Percentiles rank a stretch among this genome's conserved stretches.
These are phyloP conservation scores for Cavia porcellus DNA, from an alignment of 2,113 vertebrate genomes.

Conservation along the genomic window DNA sequence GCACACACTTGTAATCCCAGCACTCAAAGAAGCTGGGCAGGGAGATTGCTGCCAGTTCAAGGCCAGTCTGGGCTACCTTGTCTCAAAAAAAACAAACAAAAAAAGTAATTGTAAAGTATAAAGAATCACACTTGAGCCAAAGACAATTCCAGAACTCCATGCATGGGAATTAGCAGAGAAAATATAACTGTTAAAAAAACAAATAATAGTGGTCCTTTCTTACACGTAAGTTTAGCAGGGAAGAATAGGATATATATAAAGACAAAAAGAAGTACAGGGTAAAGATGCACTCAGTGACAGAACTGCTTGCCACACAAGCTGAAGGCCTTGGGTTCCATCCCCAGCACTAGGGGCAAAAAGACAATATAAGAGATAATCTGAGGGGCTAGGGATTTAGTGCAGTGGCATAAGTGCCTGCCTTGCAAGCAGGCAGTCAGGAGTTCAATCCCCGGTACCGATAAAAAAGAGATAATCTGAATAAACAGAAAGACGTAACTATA, in stretches of 20 bases:
- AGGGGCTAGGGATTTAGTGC: too few species aligned
- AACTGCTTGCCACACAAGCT: too few species aligned
- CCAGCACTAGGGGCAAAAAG: neutral
- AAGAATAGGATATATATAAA: neutral
- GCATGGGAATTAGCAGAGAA: neutral
- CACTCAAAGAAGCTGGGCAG: neutral
- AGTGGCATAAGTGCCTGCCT: too few species aligned
- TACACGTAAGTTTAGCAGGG: neutral
- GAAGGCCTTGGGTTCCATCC: neutral
- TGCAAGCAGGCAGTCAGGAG: too few species aligned
- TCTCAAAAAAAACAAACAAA: neutral
- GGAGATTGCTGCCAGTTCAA: neutral
- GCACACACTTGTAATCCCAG: neutral
- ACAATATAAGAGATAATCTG: too few species aligned
- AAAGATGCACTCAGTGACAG: too few species aligned
- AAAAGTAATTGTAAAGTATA: neutral
- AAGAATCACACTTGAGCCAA: slow-evolving; percentile 13
- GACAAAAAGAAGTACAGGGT: neutral
- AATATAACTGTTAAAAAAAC: neutral
- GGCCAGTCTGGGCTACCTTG: neutral
- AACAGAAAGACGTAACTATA: neutral
- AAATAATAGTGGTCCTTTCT: neutral
- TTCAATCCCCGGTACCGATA: too few species aligned
- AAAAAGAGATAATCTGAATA: neutral
- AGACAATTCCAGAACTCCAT: neutral